phyloP scores from a whole-genome alignment of 2,113 vertebrate species.

The Strix aluco region DNA sequence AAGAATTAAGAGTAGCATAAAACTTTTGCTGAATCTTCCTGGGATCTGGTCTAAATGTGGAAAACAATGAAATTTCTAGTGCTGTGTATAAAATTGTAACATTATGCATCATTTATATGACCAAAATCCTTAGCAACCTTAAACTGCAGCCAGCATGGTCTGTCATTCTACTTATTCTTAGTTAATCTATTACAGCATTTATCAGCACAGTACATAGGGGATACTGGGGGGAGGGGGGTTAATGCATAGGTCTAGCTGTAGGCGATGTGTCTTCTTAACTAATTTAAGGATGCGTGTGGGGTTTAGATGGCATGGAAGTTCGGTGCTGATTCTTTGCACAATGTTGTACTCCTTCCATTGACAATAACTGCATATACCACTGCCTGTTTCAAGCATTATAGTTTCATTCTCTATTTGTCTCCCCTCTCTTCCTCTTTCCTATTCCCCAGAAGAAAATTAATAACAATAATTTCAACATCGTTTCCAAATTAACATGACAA shows the following conservation, averaged over 20 bases:
- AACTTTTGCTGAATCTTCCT: not conserved
- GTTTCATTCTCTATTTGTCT: not conserved
- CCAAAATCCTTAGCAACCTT: not conserved
- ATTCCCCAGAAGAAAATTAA: not conserved
- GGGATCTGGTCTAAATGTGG: not conserved
- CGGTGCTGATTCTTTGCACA: not conserved
- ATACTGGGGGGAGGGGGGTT: not conserved
- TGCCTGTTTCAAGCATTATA: not conserved
- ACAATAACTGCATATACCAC: not conserved
- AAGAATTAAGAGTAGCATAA: not conserved
- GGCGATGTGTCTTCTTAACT: not conserved
- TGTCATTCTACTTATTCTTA: not conserved
- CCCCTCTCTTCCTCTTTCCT: rapidly evolving
- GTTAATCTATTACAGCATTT: not conserved
- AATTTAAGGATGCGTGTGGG: not conserved
- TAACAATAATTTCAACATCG: not conserved
- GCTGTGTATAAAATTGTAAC: not conserved
- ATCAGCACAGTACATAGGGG: not conserved
- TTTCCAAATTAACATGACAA: not conserved
- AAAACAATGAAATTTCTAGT: not conserved
- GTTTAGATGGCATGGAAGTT: not conserved
- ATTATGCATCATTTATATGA: not conserved
- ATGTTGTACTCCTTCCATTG: not conserved
- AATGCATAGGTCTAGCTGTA: not conserved
- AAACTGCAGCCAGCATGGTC: not conserved